phyloP scores from a whole-genome alignment of 2,797 vertebrate species.

The Syndactyla subalaris region DNA sequence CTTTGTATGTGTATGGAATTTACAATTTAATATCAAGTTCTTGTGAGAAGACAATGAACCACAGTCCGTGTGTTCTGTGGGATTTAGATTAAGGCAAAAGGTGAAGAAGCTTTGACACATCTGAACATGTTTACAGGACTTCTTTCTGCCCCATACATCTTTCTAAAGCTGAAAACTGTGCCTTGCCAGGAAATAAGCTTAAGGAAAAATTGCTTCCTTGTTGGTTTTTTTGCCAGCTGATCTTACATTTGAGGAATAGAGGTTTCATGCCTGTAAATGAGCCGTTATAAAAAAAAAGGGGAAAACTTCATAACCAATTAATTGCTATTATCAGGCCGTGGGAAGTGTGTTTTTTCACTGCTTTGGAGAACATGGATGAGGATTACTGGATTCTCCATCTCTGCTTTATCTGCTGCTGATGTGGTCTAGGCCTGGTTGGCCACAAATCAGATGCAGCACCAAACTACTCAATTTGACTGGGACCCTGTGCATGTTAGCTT shows the following conservation, averaged over 20 bases:
- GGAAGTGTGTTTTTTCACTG: background rate
- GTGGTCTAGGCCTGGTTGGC: background rate
- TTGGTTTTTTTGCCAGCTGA: background rate
- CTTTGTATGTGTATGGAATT: background rate
- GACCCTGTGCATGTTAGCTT: background rate
- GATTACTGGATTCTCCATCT: background rate
- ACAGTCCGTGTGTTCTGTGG: background rate
- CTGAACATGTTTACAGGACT: background rate
- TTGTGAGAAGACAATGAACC: background rate
- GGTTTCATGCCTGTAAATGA: background rate
- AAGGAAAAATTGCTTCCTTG: constrained; percentile 2
- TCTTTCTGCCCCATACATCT: background rate
- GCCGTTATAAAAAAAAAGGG: background rate
- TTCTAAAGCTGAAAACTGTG: background rate
- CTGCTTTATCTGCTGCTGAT: background rate
- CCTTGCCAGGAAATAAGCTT: background rate
- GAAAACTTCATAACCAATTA: background rate
- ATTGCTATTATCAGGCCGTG: background rate
- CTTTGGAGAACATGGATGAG: background rate
- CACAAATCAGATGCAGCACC: background rate
- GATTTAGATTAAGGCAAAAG: background rate
- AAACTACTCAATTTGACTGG: background rate
- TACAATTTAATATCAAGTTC: background rate
- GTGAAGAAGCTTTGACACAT: background rate
- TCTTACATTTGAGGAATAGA: background rate